These are phyloP conservation scores for Boloria euphrosyne DNA, from an alignment of 2,888 invertebrate species.

Conservation along the genomic window DNA sequence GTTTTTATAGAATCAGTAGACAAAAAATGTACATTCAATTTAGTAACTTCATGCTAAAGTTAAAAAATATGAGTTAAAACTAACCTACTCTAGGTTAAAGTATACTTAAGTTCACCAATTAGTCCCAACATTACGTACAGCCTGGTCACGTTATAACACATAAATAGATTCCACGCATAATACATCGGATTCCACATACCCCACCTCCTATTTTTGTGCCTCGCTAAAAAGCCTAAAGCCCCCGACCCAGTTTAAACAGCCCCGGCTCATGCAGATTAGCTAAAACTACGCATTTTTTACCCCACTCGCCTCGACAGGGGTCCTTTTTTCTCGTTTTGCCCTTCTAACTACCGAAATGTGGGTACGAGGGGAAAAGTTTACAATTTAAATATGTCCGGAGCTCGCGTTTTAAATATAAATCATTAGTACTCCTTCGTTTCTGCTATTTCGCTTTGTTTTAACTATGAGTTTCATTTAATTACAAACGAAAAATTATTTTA, in stretches of 20 bases:
- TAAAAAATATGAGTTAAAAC: no score
- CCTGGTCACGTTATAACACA: slow-evolving; percentile 56
- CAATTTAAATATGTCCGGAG: slow-evolving; percentile 79
- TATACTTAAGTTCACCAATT: background rate
- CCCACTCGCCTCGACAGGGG: slow-evolving; percentile 62
- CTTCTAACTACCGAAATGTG: slow-evolving; percentile 78
- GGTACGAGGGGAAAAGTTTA: slow-evolving; percentile 72
- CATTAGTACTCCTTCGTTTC: background rate
- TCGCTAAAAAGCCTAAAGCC: slow-evolving; percentile 81
- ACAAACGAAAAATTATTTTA: no score
- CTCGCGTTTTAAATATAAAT: slow-evolving; percentile 13
- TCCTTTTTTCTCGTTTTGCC: slow-evolving; percentile 64
- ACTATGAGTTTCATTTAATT: background rate
- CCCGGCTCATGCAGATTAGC: slow-evolving; percentile 83
- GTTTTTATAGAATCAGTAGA: no score
- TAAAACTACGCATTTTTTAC: slow-evolving; percentile 87
- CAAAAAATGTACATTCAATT: no score
- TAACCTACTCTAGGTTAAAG: no score
- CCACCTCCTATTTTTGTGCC: slow-evolving; percentile 75
- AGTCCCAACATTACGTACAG: slow-evolving; percentile 40
- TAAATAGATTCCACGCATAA: slow-evolving; percentile 81
- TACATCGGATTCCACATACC: slow-evolving; percentile 77
- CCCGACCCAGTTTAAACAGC: slow-evolving; percentile 66
- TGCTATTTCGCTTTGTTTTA: background rate
- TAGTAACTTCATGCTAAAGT: no score